Percentiles rank a stretch among this genome's conserved stretches.
Conservation (phyloP, 2,113 vertebrate species). For the Ailurus styani region DNA sequence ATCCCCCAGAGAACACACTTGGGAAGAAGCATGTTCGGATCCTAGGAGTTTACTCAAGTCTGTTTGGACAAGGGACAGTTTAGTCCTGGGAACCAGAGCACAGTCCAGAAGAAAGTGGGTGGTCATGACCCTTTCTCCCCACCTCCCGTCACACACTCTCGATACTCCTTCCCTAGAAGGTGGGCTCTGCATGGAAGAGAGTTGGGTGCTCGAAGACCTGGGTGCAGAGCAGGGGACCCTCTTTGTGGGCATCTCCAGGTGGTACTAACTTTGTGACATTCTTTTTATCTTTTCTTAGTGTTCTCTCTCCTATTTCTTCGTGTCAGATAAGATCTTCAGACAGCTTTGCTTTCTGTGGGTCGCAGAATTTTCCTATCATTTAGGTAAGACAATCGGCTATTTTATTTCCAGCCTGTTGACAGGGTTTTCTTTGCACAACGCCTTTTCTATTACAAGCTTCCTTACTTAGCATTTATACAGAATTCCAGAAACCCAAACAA, state of each 20-base stretch:
- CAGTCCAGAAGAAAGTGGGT: not conserved
- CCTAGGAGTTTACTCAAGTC: not conserved
- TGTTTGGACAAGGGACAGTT: accelerated
- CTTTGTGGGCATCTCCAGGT: not conserved
- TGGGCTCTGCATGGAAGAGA: not conserved
- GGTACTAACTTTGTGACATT: not conserved
- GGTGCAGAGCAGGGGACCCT: not conserved
- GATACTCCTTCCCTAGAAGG: not conserved
- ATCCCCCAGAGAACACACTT: not conserved
- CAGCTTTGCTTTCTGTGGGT: not conserved
- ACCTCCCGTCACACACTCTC: accelerated
- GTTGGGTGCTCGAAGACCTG: not conserved
- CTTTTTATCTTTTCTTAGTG: not conserved
- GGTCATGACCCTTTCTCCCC: not conserved
- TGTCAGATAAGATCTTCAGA: not conserved
- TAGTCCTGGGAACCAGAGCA: not conserved
- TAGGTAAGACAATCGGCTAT: not conserved
- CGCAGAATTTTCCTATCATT: not conserved
- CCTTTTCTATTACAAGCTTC: not conserved
- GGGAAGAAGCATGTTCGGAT: not conserved
- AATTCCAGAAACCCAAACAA: not conserved
- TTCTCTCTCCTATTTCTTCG: not conserved
- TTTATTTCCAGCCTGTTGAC: not conserved
- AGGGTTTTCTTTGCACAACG: not conserved
- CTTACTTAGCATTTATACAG: not conserved